Evolutionary conservation across 2,888 invertebrate species (phyloP), one percentile per base, ranked within the genome.

Genomic region (Drepana falcataria): DNA sequence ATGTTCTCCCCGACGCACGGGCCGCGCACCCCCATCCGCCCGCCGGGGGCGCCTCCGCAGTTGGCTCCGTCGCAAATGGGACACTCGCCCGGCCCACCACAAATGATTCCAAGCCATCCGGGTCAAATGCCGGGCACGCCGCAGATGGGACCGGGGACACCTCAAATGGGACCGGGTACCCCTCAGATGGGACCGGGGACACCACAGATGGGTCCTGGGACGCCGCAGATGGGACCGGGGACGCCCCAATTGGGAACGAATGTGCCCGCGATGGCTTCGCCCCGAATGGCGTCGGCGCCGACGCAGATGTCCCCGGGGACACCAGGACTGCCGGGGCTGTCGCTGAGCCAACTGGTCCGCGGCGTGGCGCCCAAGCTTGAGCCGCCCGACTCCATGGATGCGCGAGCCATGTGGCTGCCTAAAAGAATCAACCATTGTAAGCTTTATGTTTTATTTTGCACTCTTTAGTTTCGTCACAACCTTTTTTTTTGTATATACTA

Each of bases 401-500:
- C 93, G 54, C 84, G 93, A 63, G 85, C 92, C 59, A 93, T 93
- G 86, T 94, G 93, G 94, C 90, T 93, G 81, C 93, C 93, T 63
- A 92, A 93, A 81, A 83, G 92, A 89, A 93, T 93, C 90, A 92
- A 92, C 75, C 93, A 93, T 92, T 91, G 93, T 93, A 93, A 93
- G 93, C 92, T 91, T 91, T 77, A 75, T 76, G 59, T 73, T 75
- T 66, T 68, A 59, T 64, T 64, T 66, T 68, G 67, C 65, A 72
- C 63, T 7, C 51, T 53, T 59, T 49, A 48, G 59, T 63, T 66
- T 63, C 58, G 56, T 62, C 54, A 44, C 44, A 6, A 7, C 9
- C 9, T 9, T 44, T 40, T 68, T 67, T 64, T 60, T 52, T 59
- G 48, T 55, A 58, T 66, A 49, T 64, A 65, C 54, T 62, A 54